These are phyloP conservation scores for Gambusia yucatana DNA, from an alignment of 2,797 vertebrate species.

Conservation along the genomic window DNA sequence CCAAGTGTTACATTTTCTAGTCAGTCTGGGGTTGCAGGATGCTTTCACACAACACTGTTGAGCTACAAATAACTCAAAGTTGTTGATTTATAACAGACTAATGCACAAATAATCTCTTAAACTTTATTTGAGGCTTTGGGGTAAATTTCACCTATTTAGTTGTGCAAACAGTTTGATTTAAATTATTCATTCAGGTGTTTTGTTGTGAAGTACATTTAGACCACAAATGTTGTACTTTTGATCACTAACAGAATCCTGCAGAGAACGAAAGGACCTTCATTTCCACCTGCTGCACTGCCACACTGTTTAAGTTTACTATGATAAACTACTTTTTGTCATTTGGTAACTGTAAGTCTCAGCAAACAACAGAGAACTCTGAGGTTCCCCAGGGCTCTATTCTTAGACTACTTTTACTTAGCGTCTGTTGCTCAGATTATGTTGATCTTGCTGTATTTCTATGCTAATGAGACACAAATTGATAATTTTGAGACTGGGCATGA, in stretches of 20 bases:
- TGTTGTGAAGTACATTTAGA: not conserved
- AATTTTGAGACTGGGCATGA: not conserved
- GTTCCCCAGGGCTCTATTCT: not conserved
- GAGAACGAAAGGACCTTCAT: not conserved
- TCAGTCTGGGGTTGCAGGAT: not conserved
- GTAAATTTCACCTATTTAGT: not conserved
- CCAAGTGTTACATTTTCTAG: not conserved
- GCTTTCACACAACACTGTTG: not conserved
- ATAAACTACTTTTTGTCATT: not conserved
- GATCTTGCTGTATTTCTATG: not conserved
- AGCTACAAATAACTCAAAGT: not conserved
- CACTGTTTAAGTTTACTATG: not conserved
- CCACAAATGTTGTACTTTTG: not conserved
- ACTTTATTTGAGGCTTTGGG: not conserved
- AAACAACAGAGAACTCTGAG: not conserved
- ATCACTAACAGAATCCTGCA: not conserved
- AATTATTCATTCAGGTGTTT: not conserved
- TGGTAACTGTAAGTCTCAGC: not conserved
- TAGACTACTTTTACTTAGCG: not conserved
- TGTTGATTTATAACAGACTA: not conserved
- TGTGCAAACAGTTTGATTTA: not conserved
- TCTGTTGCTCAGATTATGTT: not conserved
- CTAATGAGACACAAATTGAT: not conserved
- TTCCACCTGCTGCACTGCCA: conserved; percentile 46
- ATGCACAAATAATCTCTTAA: not conserved